Evolutionary conservation across 2,888 invertebrate species (phyloP).

Genomic region (Poecilobothrus nobilitatus): DNA sequence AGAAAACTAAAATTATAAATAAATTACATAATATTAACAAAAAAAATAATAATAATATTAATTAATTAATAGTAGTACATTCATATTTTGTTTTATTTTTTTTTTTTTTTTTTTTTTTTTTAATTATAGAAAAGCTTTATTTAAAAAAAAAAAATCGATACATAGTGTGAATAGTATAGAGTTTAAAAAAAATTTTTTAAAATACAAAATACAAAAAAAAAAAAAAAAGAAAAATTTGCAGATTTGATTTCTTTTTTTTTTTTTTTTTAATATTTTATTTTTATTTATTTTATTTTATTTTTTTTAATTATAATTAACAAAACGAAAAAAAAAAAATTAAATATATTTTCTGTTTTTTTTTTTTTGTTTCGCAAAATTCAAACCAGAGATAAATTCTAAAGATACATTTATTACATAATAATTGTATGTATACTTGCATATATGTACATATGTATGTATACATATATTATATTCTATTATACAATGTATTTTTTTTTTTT

Average conservation of each 20-base stretch:
- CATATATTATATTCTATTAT: background rate
- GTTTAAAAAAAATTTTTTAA: background rate
- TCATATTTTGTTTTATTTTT: background rate
- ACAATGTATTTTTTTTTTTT: too few species aligned
- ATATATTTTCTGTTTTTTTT: background rate
- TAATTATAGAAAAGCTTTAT: background rate
- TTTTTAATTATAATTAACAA: background rate
- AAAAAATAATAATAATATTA: conserved; percentile 20
- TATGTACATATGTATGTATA: background rate
- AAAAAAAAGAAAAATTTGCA: background rate
- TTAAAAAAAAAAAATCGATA: background rate
- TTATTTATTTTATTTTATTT: too few species aligned
- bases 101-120: background rate
- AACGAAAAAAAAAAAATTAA: background rate
- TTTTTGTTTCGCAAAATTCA: background rate
- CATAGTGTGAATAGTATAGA: background rate
- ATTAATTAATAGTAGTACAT: conserved; percentile 10
- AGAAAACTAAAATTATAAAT: conserved; percentile 29
- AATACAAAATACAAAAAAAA: background rate
- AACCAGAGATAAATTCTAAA: background rate
- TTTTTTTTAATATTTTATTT: background rate
- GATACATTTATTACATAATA: background rate
- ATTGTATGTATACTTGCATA: background rate
- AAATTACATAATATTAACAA: conserved; percentile 28
- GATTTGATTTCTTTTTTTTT: background rate